phyloP scores from a whole-genome alignment of 1,140 invertebrate genomes.

The Homarus americanus region DNA sequence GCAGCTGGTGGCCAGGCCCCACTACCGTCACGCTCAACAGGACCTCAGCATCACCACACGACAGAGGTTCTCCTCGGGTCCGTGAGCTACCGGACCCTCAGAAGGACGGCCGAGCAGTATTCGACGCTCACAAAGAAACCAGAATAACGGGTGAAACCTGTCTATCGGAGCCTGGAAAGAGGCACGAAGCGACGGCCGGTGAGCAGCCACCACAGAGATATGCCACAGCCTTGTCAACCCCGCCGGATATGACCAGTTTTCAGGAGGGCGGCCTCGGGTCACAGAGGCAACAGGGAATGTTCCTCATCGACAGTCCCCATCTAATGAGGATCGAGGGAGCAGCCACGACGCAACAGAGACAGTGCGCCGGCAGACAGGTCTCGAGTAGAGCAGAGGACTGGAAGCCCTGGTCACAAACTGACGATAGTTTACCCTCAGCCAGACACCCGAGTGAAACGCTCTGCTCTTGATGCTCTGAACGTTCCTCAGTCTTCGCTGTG shows the following conservation, averaged over 20 bases:
- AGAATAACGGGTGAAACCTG: constrained; percentile 24
- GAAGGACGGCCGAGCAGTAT: neutral
- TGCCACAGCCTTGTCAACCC: neutral
- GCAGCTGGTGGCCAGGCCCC: neutral
- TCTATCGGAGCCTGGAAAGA: constrained; percentile 57
- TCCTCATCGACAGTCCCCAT: neutral
- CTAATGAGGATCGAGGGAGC: too few relatives aligned
- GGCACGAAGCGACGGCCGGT: constrained; percentile 48
- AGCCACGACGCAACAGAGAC: too few relatives aligned
- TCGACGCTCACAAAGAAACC: constrained; percentile 26
- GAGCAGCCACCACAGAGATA: neutral
- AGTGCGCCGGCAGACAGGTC: too few relatives aligned
- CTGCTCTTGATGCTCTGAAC: too few relatives aligned
- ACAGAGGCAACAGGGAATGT: neutral
- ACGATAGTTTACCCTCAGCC: too few relatives aligned
- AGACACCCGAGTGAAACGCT: too few relatives aligned
- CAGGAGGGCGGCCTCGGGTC: too few relatives aligned
- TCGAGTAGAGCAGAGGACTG: too few relatives aligned
- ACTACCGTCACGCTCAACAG: constrained; percentile 20
- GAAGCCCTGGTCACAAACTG: too few relatives aligned
- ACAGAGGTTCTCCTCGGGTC: neutral
- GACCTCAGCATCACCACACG: constrained; percentile 1
- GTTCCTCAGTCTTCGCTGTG: too few relatives aligned
- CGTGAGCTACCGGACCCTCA: neutral
- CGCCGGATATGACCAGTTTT: neutral